phyloP scores from a whole-genome alignment of 2,888 invertebrate species.

The Eupithecia subfuscata region DNA sequence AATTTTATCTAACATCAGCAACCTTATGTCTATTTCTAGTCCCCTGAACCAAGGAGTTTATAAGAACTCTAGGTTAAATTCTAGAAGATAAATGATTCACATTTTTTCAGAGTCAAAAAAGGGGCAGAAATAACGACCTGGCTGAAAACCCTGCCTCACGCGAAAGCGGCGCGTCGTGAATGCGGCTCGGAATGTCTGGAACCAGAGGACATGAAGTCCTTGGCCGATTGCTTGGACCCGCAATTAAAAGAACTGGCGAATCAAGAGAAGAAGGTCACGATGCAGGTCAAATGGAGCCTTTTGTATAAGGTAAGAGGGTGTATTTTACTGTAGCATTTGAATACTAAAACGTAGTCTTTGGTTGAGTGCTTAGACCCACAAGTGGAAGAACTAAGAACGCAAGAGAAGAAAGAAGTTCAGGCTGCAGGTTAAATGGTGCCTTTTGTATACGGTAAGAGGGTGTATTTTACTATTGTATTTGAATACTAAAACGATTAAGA shows the following conservation, averaged over 20 bases:
- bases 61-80: too few species aligned
- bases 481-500: too few species aligned
- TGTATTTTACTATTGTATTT: too few species aligned
- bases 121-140: conserved; percentile 85
- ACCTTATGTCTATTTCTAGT: too few species aligned
- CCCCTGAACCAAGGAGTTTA: too few species aligned
- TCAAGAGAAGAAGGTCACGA: conserved; percentile 81
- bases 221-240: conserved; percentile 64
- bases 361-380: conserved; percentile 66
- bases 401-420: too few species aligned
- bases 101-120: conserved; percentile 61
- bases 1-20: too few species aligned
- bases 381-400: too few species aligned
- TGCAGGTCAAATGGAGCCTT: conserved; percentile 92
- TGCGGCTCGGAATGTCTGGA: conserved; percentile 90
- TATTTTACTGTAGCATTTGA: conserved; percentile 33
- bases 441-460: too few species aligned
- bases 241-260: conserved; percentile 60
- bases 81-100: conserved; percentile 47
- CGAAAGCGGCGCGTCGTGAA: conserved; percentile 84
- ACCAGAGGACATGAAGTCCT: conserved; percentile 81
- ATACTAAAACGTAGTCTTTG: too few species aligned
- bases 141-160: conserved; percentile 89
- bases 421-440: too few species aligned
- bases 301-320: conserved; percentile 85